A percentile compares a stretch with the other conserved stretches of the same genome.
Evolutionary conservation across 2,113 vertebrate genomes (phyloP).

Genomic region (Crotalus viridis): DNA sequence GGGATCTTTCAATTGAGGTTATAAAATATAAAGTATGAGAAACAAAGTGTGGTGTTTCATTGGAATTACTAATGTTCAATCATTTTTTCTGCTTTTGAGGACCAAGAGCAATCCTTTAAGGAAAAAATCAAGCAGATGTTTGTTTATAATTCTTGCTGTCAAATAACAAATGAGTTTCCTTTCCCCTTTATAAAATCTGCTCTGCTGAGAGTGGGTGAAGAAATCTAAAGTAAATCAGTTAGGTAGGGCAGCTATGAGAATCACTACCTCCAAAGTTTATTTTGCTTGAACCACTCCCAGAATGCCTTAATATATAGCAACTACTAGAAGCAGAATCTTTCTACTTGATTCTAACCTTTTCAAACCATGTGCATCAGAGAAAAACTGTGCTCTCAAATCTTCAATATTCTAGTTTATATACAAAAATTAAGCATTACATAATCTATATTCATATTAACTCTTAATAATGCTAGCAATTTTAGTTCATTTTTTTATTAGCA

Average conservation of each 20-base stretch:
- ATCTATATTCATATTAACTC: not conserved
- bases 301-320: not conserved
- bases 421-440: not conserved
- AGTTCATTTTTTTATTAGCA: not conserved
- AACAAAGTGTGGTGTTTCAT: not conserved
- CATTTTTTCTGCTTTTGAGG: not conserved
- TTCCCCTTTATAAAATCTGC: not conserved
- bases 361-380: not conserved
- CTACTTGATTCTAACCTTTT: not conserved
- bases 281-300: not conserved
- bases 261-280: not conserved
- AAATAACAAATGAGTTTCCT: not conserved
- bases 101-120: not conserved
- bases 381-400: not conserved
- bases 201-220: not conserved
- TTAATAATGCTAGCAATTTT: not conserved
- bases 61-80: not conserved
- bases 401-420: not conserved
- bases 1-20: not conserved
- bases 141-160: not conserved
- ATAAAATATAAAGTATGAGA: not conserved
- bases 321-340: not conserved
- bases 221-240: not conserved
- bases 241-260: too few relatives aligned
- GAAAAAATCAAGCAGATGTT: not conserved